Base-by-base conservation (phyloP, 1,140 invertebrate species). In the Leguminivora glycinivorella region DNA sequence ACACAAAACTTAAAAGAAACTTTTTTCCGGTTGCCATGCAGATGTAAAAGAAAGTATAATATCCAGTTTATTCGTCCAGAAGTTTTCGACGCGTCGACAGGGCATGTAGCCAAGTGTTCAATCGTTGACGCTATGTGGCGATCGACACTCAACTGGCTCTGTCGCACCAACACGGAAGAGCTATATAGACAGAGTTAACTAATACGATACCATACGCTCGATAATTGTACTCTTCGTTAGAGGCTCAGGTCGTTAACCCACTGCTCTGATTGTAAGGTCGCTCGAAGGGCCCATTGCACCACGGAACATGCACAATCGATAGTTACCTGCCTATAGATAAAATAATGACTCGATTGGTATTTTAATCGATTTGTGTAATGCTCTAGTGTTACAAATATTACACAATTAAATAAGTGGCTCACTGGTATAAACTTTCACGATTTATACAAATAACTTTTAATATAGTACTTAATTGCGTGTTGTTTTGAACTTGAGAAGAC, bases 171-270 rank as follows among this genome's bases (percentile, higher is more conserved):
- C n/a, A n/a, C n/a, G n/a, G n/a, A n/a, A n/a, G n/a, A n/a, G n/a
- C n/a, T n/a, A n/a, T n/a, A n/a, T n/a, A n/a, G n/a, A n/a, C n/a
- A n/a, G n/a, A n/a, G n/a, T n/a, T n/a, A n/a, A n/a, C n/a, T n/a
- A n/a, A n/a, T n/a, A n/a, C n/a, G n/a, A n/a, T n/a, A n/a, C n/a
- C n/a, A n/a, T n/a, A n/a, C n/a, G n/a, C n/a, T n/a, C n/a, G n/a
- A n/a, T n/a, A n/a, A n/a, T n/a, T n/a, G n/a, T n/a, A n/a, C n/a
- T n/a, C n/a, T n/a, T n/a, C n/a, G n/a, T n/a, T n/a, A n/a, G n/a
- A n/a, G n/a, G n/a, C n/a, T n/a, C 14, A 52, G 47, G 47, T 52
- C 47, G 47, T 52, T 52, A 52, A n/a, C 47, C 47, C 47, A 52
- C 19, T 52, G 47, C 19, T 52, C 47, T 22, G 17, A 22, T 52